Evolutionary conservation across 2,113 vertebrate genomes (phyloP).

Genomic region (Tragulus kanchil): DNA sequence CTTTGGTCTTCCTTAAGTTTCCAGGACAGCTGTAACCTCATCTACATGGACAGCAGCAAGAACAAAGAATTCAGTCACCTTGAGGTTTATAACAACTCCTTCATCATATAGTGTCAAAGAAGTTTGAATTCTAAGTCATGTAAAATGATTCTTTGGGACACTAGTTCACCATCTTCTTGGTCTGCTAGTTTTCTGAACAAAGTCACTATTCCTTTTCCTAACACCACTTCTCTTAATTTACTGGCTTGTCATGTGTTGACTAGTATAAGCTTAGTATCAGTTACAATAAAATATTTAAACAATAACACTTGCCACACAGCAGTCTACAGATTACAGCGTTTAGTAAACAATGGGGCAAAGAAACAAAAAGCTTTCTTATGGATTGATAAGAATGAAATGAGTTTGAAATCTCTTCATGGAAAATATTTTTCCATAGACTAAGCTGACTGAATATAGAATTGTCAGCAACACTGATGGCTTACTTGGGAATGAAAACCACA

Average conservation of each 20-base stretch:
- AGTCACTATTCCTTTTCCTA: not conserved
- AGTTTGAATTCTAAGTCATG: not conserved
- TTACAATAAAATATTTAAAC: not conserved
- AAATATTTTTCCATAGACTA: not conserved
- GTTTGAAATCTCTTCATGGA: not conserved
- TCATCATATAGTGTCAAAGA: not conserved
- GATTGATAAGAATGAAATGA: not conserved
- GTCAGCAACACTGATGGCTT: not conserved
- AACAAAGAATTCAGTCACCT: not conserved
- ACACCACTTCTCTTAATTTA: not conserved
- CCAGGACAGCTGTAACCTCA: no score
- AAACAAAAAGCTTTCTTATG: not conserved
- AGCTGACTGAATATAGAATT: not conserved
- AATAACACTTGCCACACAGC: not conserved
- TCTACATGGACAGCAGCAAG: not conserved
- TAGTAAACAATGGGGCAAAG: not conserved
- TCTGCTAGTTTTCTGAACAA: not conserved
- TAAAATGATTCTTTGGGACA: not conserved
- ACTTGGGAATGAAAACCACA: fast-evolving
- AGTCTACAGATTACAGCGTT: not conserved
- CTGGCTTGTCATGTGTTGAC: not conserved
- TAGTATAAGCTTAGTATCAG: not conserved
- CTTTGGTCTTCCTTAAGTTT: no score
- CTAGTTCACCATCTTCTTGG: not conserved
- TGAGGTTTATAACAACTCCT: not conserved